These are phyloP conservation scores for Neuroscelio doddi DNA, from an alignment of 2,888 invertebrate genomes.

Conservation along the genomic window DNA sequence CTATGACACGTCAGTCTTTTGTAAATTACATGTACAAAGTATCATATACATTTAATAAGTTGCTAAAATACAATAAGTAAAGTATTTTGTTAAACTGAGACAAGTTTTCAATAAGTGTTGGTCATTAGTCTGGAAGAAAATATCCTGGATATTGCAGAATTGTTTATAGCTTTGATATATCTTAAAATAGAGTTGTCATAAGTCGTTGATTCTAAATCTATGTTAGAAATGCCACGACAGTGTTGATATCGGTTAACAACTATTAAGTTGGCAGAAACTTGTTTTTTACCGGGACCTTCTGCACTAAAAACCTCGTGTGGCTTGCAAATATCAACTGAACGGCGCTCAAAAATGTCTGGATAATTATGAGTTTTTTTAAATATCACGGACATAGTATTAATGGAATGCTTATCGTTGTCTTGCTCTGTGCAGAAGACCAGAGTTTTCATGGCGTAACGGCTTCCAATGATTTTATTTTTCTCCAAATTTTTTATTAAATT, in stretches of 20 bases:
- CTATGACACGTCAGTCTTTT: too few species aligned
- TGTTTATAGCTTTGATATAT: conserved; percentile 22
- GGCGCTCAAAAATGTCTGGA: conserved; percentile 43
- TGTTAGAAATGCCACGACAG: conserved; percentile 43
- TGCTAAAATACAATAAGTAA: too few species aligned
- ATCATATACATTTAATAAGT: too few species aligned
- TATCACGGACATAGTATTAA: conserved; percentile 55
- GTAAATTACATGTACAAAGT: too few species aligned
- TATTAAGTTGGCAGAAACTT: conserved; percentile 54
- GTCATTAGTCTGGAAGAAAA: conserved; percentile 3
- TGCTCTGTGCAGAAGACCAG: conserved; percentile 66
- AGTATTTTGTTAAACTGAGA: too few species aligned
- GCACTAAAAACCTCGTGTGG: conserved; percentile 46
- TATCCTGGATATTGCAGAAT: conserved; percentile 13
- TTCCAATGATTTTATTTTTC: conserved; percentile 70
- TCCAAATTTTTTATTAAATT: conserved; percentile 75
- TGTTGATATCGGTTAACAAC: conserved; percentile 56
- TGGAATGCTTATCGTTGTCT: conserved; percentile 50
- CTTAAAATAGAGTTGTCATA: background rate
- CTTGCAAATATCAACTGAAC: conserved; percentile 56
- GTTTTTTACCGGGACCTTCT: conserved; percentile 40
- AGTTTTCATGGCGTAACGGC: conserved; percentile 74
- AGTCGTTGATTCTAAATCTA: conserved; percentile 3
- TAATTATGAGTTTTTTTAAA: conserved; percentile 57
- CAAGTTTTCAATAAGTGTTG: too few species aligned